Base-by-base conservation (phyloP, 1,140 invertebrate genomes). In the Bursaphelenchus mucronatus region DNA sequence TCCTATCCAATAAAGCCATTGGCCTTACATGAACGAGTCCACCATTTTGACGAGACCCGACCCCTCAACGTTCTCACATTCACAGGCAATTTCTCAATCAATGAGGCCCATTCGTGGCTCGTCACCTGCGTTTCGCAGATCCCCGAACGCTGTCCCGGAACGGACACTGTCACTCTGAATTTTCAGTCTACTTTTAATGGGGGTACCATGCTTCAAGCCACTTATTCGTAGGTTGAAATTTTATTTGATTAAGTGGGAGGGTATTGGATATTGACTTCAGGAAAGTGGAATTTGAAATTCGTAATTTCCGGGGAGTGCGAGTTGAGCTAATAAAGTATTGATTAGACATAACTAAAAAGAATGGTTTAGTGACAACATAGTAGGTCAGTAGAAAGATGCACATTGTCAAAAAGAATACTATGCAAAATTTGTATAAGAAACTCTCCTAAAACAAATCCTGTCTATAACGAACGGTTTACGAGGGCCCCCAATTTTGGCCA, bases 61-160 rank as follows among this genome's bases (percentile, higher is more conserved):
- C 88, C 89, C 11, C 86, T 86, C 69, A 92, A 91, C 80, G 85
- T 84, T 40, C 80, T 93, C 11, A 87, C 83, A 62, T 81, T 93
- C 44, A 87, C 83, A 69, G 91, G 91, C 4, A 81, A 83, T 8
- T 93, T 93, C 82, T 89, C 89, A 63, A 81, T 90, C 51, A 88
- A 88, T 3, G 91, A 94, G 85, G 88, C 91, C 72, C 91, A 93
- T 79, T 87, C 88, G 0, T 94, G 91, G 91, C 83, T 93, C 15
- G 83, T 83, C 17, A 84, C 88, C 61, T 89, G 88, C 70, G 82
- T 93, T 21, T 88, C 89, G 0, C 89, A 92, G 53, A 64, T 79
- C 21, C 86, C 59, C 85, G 85, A 51, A 86, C 87, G 47, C 84
- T 85, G 70, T 85, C 86, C 7, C 74, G 75, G 15, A 57, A 63